Evolutionary conservation across 2,888 invertebrate species (phyloP), one percentile per base, ranked within the genome.

Genomic region (Marasmarcha lunaedactyla): DNA sequence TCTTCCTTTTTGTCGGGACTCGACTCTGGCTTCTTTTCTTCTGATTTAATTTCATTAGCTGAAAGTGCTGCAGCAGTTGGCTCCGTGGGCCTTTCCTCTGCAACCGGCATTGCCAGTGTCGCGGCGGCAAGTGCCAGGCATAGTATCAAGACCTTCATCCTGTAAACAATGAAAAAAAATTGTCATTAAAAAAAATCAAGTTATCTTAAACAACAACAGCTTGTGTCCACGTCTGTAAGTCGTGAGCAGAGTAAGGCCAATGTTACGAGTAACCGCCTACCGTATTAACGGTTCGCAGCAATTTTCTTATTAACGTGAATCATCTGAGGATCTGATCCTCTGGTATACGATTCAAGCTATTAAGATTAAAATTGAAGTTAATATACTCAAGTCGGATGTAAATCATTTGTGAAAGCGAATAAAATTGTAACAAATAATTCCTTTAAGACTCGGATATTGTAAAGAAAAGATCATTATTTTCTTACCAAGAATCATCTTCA

Each of bases 61-160:
- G 36, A 36, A 13, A 3, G 9, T 2, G 56, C 49, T 42, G 59
- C 59, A 33, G 26, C 12, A 1, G 51, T 51, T 9, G 61, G 57
- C 27, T 53, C 62, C 36, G 55, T 54, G n/a, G 58, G 54, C 37
- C 59, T 58, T 30, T 69, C 65, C 42, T 88, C 88, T 30, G 86
- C 87, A 34, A 89, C 71, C 37, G 90, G 90, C 85, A 87, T 86
- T 30, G 88, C 85, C 55, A 86, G 55, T 68, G 62, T 84, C 63
- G 65, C 85, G 63, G 69, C 84, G 63, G 85, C 81, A 55, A 88
- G 71, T 64, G 88, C 81, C 59, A 88, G 63, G 56, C 85, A 83
- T 63, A 88, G 60, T 59, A 89, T 55, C 65, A 89, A 76, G 62
- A 88, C 71, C 84, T 87, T 88, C 89, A 88, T 90, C 76, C 87